phyloP scores from a whole-genome alignment of 2,888 invertebrate species.

The Drosophila ezoana region DNA sequence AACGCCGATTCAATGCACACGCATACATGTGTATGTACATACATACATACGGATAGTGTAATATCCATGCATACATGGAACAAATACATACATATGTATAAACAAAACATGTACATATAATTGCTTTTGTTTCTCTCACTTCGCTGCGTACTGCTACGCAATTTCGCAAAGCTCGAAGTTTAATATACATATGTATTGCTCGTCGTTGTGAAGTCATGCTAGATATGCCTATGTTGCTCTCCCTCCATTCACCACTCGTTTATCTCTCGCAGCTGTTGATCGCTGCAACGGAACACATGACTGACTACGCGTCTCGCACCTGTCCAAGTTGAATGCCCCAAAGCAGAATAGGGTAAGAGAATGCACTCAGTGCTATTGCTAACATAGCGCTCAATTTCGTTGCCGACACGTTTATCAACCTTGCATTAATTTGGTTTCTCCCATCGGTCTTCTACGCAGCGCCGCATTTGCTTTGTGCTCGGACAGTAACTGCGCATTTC shows the following conservation, averaged over 20 bases:
- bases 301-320: constrained; percentile 58
- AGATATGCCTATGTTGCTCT: constrained; percentile 6
- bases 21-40: background rate
- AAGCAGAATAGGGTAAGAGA: constrained; percentile 12
- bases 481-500: constrained; percentile 38
- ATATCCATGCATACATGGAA: background rate
- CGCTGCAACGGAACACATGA: constrained; percentile 53
- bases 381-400: constrained; percentile 22
- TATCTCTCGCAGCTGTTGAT: constrained; percentile 61
- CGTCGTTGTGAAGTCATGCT: constrained; percentile 45
- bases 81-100: background rate
- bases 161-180: constrained; percentile 21
- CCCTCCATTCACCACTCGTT: constrained; percentile 7
- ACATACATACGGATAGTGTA: no score
- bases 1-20: background rate
- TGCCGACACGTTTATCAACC: constrained; percentile 18
- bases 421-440: constrained; percentile 22
- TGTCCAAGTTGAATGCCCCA: constrained; percentile 63
- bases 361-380: constrained; percentile 4
- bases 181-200: constrained; percentile 24
- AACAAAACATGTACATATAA: background rate
- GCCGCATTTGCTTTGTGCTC: constrained; percentile 19
- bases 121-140: constrained; percentile 24
- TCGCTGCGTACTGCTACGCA: constrained; percentile 19
- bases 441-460: constrained; percentile 36